phyloP scores from a whole-genome alignment of 2,797 vertebrate species.

The Prionace glauca region DNA sequence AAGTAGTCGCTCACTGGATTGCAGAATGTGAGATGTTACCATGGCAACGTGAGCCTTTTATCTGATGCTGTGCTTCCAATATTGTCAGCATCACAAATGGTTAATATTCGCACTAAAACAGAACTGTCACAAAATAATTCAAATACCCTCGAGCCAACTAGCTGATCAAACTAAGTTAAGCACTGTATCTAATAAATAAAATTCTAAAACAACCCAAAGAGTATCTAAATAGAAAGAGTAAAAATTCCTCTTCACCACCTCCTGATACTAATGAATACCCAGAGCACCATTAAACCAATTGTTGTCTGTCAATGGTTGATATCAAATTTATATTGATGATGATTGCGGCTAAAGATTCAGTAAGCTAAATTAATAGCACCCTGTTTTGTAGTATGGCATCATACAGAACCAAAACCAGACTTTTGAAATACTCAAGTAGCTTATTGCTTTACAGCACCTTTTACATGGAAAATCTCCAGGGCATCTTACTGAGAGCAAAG shows the following conservation, averaged over 20 bases:
- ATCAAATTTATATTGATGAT: not conserved
- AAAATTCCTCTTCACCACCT: not conserved
- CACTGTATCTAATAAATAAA: not conserved
- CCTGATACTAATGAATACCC: not conserved
- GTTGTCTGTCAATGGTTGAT: not conserved
- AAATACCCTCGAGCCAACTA: not conserved
- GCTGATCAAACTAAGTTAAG: not conserved
- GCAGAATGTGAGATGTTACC: not conserved
- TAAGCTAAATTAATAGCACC: not conserved
- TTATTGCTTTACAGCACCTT: not conserved
- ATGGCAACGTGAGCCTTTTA: constrained; percentile 16
- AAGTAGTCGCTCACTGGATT: not conserved
- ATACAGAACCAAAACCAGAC: not conserved
- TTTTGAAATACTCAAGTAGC: not conserved
- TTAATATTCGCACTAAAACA: not conserved
- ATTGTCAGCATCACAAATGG: not conserved
- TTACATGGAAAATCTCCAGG: not conserved
- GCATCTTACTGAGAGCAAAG: not conserved
- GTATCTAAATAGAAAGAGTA: not conserved
- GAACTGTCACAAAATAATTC: not conserved
- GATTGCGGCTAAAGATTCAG: not conserved
- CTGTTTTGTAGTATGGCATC: not conserved
- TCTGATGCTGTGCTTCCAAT: not conserved
- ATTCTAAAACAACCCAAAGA: not conserved
- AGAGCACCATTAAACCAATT: not conserved